Percentiles rank a stretch among this genome's conserved stretches.
These are phyloP conservation scores for Tragelaphus buxtoni DNA, from an alignment of 2,113 vertebrate species.

Conservation along the genomic window DNA sequence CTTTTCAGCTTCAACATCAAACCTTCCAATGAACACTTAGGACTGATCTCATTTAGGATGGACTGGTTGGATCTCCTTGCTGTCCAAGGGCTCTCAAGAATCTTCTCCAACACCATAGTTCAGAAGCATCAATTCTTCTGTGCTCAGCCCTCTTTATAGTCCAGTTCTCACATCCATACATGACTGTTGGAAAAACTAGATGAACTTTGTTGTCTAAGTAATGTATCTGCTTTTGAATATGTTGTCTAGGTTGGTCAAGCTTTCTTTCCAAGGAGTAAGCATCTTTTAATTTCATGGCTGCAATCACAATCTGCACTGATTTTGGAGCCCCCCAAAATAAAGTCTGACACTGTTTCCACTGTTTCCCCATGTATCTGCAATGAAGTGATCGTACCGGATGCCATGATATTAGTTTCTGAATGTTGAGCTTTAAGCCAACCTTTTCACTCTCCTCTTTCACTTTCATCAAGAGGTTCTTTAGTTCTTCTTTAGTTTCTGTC, in stretches of 20 bases:
- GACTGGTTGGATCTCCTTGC: not conserved
- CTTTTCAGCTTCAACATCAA: not conserved
- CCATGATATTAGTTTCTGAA: not conserved
- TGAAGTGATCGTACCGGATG: not conserved
- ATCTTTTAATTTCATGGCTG: not conserved
- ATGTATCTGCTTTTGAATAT: not conserved
- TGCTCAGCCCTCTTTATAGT: not conserved
- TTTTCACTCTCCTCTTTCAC: not conserved
- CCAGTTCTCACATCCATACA: not conserved
- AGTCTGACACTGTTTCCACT: not conserved
- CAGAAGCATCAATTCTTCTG: not conserved
- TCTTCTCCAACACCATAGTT: not conserved
- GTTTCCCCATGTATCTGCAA: not conserved
- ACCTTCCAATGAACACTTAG: not conserved
- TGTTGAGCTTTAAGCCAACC: not conserved
- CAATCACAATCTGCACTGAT: not conserved
- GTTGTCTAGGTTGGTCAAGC: not conserved
- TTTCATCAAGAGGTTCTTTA: not conserved
- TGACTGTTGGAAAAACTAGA: not conserved
- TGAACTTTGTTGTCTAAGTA: accelerated
- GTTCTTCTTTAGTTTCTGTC: not conserved
- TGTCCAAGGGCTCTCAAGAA: not conserved
- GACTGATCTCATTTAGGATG: not conserved
- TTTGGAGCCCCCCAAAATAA: accelerated
- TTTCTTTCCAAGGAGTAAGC: not conserved